A percentile compares a stretch with the other conserved stretches of the same genome.
Conservation (phyloP, 2,797 vertebrate genomes). For the Oreortyx pictus region DNA sequence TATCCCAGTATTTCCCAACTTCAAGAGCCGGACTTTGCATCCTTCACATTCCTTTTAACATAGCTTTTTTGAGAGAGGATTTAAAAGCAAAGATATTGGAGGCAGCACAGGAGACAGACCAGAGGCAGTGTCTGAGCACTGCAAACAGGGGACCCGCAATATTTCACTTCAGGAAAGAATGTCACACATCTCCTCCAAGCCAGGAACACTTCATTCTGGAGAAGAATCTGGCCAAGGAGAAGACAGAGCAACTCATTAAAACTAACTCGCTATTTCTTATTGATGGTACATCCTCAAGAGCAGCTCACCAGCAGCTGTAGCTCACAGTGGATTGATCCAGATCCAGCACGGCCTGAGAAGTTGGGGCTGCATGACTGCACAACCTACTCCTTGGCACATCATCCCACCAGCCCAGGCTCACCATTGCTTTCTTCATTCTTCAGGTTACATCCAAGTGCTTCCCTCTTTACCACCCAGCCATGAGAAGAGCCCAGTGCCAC, state of each 20-base stretch:
- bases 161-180: slow-evolving; percentile 10
- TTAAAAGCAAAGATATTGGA: background rate
- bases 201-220: slow-evolving; percentile 31
- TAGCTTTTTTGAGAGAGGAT: background rate
- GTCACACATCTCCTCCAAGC: slow-evolving; percentile 6
- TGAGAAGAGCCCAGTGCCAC: background rate
- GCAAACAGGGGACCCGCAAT: background rate
- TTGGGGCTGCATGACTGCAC: background rate
- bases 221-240: background rate
- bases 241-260: background rate
- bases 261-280: background rate
- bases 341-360: accelerated
- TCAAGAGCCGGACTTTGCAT: background rate
- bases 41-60: background rate
- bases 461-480: background rate
- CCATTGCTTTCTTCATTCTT: background rate
- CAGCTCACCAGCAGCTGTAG: background rate
- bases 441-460: slow-evolving; percentile 23
- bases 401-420: background rate
- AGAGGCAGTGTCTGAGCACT: background rate
- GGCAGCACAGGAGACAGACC: accelerated
- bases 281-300: background rate
- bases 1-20: background rate
- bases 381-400: accelerated
- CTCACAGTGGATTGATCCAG: accelerated